These are phyloP conservation scores for Notechis scutatus DNA, from an alignment of 2,113 vertebrate genomes.

Conservation along the genomic window DNA sequence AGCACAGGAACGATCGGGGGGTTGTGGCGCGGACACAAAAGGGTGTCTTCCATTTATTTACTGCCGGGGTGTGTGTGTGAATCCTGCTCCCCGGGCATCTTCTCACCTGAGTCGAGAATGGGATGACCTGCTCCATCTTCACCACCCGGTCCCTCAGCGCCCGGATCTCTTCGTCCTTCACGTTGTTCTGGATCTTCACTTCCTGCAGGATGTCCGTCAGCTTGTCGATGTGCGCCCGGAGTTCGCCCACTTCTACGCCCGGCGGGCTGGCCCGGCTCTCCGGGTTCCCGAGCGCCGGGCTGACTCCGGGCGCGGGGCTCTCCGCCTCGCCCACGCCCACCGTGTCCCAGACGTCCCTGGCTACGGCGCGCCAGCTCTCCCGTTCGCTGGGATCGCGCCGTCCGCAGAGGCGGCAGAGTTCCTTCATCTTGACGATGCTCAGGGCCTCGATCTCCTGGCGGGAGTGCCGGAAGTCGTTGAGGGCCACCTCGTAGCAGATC, in stretches of 20 bases:
- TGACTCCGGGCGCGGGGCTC: constrained; percentile 31
- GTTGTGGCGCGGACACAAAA: too few relatives aligned
- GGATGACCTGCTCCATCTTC: constrained; percentile 87
- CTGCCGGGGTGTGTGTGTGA: not conserved
- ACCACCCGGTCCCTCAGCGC: constrained; percentile 83
- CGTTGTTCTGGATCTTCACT: constrained; percentile 88
- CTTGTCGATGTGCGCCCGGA: constrained; percentile 86
- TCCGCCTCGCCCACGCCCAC: constrained; percentile 80
- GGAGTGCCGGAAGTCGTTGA: constrained; percentile 85
- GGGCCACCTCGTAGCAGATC: constrained; percentile 88
- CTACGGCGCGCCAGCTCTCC: constrained; percentile 80
- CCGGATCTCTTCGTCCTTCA: constrained; percentile 88
- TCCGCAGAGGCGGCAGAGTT: constrained; percentile 80
- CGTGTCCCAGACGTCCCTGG: constrained; percentile 85
- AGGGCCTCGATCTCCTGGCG: constrained; percentile 83
- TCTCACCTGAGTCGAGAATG: constrained; percentile 71
- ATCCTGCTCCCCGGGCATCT: not conserved
- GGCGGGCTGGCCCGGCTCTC: constrained; percentile 44
- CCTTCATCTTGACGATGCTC: constrained; percentile 87
- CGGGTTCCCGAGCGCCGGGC: constrained; percentile 71
- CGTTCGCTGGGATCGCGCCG: constrained; percentile 75
- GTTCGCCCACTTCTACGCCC: constrained; percentile 71
- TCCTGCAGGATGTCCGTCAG: constrained; percentile 86
- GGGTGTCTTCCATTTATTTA: not conserved
- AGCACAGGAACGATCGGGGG: too few relatives aligned